phyloP scores from a whole-genome alignment of 2,113 vertebrate genomes.

The Nerophis ophidion region DNA sequence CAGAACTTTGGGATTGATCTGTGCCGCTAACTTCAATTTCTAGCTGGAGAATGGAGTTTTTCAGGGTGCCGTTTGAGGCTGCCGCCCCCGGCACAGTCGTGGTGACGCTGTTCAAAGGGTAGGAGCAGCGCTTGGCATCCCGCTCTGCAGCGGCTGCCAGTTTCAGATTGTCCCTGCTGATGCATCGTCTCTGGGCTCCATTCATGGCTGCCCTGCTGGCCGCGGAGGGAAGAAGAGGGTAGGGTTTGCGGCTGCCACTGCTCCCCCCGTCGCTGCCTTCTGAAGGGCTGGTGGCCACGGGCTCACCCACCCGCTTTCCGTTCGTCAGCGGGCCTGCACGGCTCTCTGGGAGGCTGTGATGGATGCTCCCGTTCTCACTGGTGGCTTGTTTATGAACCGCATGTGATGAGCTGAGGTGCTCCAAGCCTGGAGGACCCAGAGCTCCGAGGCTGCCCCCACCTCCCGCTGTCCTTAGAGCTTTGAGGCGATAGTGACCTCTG shows the following conservation, averaged over 20 bases:
- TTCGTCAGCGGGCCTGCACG: conserved; percentile 69
- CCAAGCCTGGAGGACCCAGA: conserved; percentile 65
- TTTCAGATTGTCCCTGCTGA: conserved; percentile 86
- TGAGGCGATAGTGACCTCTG: conserved; percentile 80
- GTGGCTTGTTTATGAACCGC: conserved; percentile 76
- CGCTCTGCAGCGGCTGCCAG: conserved; percentile 66
- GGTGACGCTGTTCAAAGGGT: conserved; percentile 78
- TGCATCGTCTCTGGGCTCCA: conserved; percentile 74
- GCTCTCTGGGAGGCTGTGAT: conserved; percentile 73
- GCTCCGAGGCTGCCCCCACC: conserved; percentile 74
- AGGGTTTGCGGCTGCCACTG: conserved; percentile 70
- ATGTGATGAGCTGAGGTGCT: conserved; percentile 62
- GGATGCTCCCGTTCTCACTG: conserved; percentile 90
- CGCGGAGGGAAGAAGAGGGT: conserved; percentile 64
- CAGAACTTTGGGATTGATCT: conserved; percentile 71
- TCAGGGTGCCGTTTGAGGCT: conserved; percentile 81
- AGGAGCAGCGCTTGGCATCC: conserved; percentile 86
- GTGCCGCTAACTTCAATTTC: conserved; percentile 73
- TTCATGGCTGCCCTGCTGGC: conserved; percentile 63
- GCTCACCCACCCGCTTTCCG: conserved; percentile 67
- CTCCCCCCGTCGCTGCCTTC: conserved; percentile 87
- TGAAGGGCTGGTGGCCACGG: conserved; percentile 75
- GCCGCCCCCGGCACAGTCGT: conserved; percentile 48
- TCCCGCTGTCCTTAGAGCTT: conserved; percentile 74
- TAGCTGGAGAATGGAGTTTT: conserved; percentile 79